These are phyloP conservation scores for Eupristina koningsbergeri DNA, from an alignment of 1,140 invertebrate species.

Conservation along the genomic window DNA sequence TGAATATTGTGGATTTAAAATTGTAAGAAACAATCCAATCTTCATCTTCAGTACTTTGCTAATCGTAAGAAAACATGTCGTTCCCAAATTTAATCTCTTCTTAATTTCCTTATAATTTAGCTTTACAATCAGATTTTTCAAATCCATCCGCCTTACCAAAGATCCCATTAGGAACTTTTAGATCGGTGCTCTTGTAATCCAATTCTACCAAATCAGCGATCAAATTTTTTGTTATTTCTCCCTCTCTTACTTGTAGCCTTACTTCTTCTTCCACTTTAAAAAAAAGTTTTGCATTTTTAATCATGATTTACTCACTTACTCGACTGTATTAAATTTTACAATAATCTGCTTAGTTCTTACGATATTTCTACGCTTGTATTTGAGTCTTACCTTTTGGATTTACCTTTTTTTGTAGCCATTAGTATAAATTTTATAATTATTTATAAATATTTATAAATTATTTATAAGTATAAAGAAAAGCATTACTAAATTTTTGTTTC, in stretches of 20 bases:
- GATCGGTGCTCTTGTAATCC: background rate
- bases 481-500: too few species aligned
- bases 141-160: background rate
- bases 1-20: too few species aligned
- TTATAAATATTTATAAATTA: too few species aligned
- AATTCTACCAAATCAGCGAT: background rate
- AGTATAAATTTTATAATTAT: background rate
- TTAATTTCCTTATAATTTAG: background rate
- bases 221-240: background rate
- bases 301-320: background rate
- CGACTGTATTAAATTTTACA: conserved; percentile 3
- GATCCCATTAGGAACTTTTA: conserved; percentile 1
- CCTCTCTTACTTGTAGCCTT: background rate
- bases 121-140: background rate
- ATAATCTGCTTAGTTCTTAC: background rate
- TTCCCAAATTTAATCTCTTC: background rate
- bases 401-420: background rate
- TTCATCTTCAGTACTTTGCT: background rate
- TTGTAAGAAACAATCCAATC: background rate
- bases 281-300: conserved; percentile 16
- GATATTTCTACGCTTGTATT: background rate
- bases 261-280: background rate
- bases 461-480: too few species aligned
- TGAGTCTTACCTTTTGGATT: background rate
- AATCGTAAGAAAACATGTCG: background rate